phyloP scores from a whole-genome alignment of 2,888 invertebrate species.

The Hirtodrosophila duncani region DNA sequence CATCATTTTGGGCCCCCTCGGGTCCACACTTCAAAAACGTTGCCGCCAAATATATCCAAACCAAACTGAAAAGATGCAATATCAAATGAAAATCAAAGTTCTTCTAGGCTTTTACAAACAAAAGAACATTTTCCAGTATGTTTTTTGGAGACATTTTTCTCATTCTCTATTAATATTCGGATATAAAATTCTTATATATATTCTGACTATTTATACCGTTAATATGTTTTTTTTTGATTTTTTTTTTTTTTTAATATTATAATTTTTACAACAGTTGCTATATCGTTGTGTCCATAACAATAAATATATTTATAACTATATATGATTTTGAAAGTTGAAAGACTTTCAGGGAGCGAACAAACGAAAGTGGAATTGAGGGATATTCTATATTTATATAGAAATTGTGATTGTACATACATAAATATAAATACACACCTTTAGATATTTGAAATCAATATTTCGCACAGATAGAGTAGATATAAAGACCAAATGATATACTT shows the following conservation, averaged over 20 bases:
- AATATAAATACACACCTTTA: too few relatives aligned
- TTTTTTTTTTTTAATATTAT: slow-evolving; percentile 28
- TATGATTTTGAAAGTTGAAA: slow-evolving; percentile 24
- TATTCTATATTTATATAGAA: too few relatives aligned
- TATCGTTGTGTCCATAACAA: slow-evolving; percentile 1
- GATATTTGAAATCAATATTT: too few relatives aligned
- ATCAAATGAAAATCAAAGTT: slow-evolving; percentile 54
- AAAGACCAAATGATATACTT: too few relatives aligned
- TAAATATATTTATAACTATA: slow-evolving; percentile 9
- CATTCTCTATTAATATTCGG: slow-evolving; percentile 52
- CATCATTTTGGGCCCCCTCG: slow-evolving; percentile 43
- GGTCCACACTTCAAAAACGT: slow-evolving; percentile 33
- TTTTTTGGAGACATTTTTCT: slow-evolving; percentile 40
- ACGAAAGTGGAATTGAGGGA: slow-evolving; percentile 52
- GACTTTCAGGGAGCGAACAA: slow-evolving; percentile 32
- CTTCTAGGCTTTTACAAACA: slow-evolving; percentile 79
- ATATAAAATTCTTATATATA: slow-evolving; percentile 26
- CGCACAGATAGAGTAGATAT: too few relatives aligned
- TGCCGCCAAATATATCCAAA: slow-evolving; percentile 76
- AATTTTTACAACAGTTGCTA: slow-evolving; percentile 7
- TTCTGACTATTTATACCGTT: slow-evolving; percentile 32
- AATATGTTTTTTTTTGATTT: slow-evolving; percentile 33
- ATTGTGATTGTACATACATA: too few relatives aligned
- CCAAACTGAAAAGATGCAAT: slow-evolving; percentile 10
- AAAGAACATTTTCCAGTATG: slow-evolving; percentile 69